These are phyloP conservation scores for Heliconius hewitsoni DNA, from an alignment of 1,140 invertebrate genomes.

Conservation along the genomic window DNA sequence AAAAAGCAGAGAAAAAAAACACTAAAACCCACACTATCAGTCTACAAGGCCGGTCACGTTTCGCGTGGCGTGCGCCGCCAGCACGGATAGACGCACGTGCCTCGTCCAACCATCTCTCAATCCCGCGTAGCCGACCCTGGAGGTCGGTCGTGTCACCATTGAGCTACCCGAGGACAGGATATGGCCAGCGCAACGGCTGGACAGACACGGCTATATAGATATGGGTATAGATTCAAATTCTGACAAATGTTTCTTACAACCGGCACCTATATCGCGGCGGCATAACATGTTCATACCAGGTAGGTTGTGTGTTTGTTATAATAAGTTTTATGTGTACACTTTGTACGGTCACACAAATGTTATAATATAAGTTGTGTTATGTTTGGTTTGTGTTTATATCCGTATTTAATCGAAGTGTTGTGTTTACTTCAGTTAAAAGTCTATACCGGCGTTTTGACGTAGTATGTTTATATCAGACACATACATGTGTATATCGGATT, in stretches of 20 bases:
- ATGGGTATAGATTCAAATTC: conserved; percentile 60
- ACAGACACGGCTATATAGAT: conserved; percentile 70
- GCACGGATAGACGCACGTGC: conserved; percentile 54
- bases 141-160: conserved; percentile 66
- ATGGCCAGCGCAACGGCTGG: conserved; percentile 58
- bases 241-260: conserved; percentile 40
- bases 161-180: conserved; percentile 48
- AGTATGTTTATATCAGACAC: neutral
- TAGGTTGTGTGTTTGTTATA: neutral
- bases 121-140: conserved; percentile 53
- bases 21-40: neutral
- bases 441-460: neutral
- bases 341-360: too few species aligned
- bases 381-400: neutral
- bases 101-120: conserved; percentile 48
- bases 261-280: conserved; percentile 8
- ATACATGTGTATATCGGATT: neutral
- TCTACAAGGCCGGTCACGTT: conserved; percentile 46
- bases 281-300: conserved; percentile 12
- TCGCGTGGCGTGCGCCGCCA: conserved; percentile 40
- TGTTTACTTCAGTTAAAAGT: neutral
- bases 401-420: neutral
- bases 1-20: conserved; percentile 3
- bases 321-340: too few species aligned
- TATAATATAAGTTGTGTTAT: neutral